Evolutionary conservation across 2,797 vertebrate genomes (phyloP).

Genomic region (Acrocephalus scirpaceus): DNA sequence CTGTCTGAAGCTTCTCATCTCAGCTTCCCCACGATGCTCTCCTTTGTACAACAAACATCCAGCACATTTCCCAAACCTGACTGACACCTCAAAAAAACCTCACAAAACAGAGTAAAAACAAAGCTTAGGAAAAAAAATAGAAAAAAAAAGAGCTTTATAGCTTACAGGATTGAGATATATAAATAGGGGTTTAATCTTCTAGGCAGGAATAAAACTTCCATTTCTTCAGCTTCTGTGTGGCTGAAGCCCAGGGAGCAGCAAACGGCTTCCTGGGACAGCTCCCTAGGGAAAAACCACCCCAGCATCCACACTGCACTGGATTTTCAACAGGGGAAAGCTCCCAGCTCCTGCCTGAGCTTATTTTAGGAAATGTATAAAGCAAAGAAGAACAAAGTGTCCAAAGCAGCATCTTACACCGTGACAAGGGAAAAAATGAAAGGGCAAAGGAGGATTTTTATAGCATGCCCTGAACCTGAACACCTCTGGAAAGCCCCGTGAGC

Average conservation of each 20-base stretch:
- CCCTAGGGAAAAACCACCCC: not conserved
- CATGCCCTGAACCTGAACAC: not conserved
- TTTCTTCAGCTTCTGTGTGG: not conserved
- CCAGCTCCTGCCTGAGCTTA: not conserved
- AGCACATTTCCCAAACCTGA: not conserved
- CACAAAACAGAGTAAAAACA: not conserved
- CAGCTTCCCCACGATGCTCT: accelerated
- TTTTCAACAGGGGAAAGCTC: not conserved
- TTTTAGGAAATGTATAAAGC: not conserved
- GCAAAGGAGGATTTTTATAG: not conserved
- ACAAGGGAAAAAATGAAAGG: not conserved
- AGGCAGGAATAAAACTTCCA: not conserved
- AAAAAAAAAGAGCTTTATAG: not conserved
- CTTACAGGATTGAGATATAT: not conserved
- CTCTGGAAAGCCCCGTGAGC: not conserved
- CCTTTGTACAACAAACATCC: not conserved
- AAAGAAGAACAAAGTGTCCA: not conserved
- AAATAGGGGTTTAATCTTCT: not conserved
- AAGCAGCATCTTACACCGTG: not conserved
- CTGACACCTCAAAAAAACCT: not conserved
- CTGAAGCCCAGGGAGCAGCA: not conserved
- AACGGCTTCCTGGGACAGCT: not conserved
- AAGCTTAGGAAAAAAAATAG: not conserved
- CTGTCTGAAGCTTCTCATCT: not conserved
- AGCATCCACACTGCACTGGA: not conserved